Conservation (phyloP, 2,888 invertebrate genomes). For the Caenorhabditis sp. region DNA sequence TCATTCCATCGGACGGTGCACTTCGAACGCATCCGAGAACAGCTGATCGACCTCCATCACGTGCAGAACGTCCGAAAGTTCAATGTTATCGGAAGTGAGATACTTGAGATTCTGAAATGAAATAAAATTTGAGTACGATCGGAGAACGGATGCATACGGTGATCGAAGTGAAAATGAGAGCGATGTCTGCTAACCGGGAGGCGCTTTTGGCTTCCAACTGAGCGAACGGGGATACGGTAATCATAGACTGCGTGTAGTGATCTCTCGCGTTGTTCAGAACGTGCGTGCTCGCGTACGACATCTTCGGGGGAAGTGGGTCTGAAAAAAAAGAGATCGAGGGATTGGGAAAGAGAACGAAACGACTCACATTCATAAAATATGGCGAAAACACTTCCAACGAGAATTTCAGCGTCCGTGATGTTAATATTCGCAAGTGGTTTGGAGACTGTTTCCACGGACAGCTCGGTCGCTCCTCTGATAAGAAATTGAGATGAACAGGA, state of each 20-base stretch:
- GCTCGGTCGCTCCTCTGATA: constrained; percentile 33
- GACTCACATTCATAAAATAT: constrained; percentile 57
- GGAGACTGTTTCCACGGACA: constrained; percentile 51
- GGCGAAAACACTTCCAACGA: constrained; percentile 46
- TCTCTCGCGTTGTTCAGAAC: constrained; percentile 40
- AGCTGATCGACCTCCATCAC: constrained; percentile 56
- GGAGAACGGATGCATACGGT: constrained; percentile 11
- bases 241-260: constrained; percentile 46
- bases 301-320: constrained; percentile 46
- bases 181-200: constrained; percentile 35
- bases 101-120: constrained; percentile 62
- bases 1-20: constrained; percentile 42
- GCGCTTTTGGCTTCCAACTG: constrained; percentile 36
- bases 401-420: constrained; percentile 47
- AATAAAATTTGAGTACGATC: too few species aligned
- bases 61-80: constrained; percentile 58
- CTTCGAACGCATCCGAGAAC: constrained; percentile 43
- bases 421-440: constrained; percentile 39
- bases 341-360: not conserved
- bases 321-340: constrained; percentile 3
- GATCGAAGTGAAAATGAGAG: constrained; percentile 42
- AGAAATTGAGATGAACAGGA: not conserved
- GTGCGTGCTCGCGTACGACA: constrained; percentile 19
- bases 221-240: constrained; percentile 30
- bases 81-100: constrained; percentile 60